Evolutionary conservation across 2,797 vertebrate genomes (phyloP).

Genomic region (Garrulus glandarius): DNA sequence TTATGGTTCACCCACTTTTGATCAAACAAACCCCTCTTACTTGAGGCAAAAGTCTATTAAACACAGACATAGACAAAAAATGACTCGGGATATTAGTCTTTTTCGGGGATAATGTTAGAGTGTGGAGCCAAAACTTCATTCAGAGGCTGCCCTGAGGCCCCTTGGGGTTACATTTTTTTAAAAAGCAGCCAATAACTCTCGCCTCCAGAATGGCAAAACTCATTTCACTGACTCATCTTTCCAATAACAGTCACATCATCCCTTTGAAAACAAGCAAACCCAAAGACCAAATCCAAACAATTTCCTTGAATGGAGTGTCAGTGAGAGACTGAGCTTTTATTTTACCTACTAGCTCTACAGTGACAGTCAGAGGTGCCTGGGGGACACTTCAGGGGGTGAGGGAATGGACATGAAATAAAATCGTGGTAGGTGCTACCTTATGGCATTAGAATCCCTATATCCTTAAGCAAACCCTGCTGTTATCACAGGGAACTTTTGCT

Average conservation of each 20-base stretch:
- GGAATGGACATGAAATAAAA: background rate
- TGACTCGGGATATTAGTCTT: background rate
- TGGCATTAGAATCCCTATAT: background rate
- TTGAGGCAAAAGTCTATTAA: background rate
- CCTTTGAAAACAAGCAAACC: constrained; percentile 29
- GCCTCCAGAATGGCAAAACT: background rate
- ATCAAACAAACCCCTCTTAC: background rate
- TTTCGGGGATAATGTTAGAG: background rate
- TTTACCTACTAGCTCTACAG: background rate
- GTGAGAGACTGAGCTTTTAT: background rate
- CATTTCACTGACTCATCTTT: constrained; percentile 50
- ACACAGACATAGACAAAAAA: background rate
- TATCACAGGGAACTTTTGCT: constrained; percentile 11
- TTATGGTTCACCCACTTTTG: background rate
- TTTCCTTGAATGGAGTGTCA: background rate
- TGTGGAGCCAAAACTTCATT: background rate
- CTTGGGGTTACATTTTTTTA: background rate
- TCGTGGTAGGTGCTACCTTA: background rate
- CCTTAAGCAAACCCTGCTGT: background rate
- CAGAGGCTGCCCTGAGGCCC: background rate
- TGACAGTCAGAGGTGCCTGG: background rate
- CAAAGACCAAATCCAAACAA: background rate
- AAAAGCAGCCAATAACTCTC: constrained; percentile 4
- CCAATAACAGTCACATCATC: background rate
- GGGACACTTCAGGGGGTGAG: background rate